Evolutionary conservation across 2,797 vertebrate species (phyloP).

Genomic region (Typhlichthys eigenmanni): DNA sequence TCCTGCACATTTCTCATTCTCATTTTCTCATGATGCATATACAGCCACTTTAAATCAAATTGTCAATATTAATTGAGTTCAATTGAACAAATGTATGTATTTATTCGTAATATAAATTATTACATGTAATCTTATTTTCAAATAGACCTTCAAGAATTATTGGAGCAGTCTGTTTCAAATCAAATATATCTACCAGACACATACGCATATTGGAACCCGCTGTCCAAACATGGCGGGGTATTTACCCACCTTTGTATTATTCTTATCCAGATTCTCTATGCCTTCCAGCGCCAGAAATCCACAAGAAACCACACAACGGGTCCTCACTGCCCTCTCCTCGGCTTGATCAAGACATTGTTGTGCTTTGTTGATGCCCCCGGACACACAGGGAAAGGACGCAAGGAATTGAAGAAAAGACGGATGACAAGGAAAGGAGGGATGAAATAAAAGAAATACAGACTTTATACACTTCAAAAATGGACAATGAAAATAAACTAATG

Average conservation of each 20-base stretch:
- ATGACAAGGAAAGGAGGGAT: conserved; percentile 7
- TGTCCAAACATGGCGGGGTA: conserved; percentile 68
- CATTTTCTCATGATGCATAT: background rate
- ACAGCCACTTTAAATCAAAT: too few species aligned
- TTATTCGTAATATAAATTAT: conserved; percentile 10
- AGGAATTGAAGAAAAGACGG: conserved; percentile 34
- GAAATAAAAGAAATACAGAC: conserved; percentile 45
- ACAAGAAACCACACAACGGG: conserved; percentile 91
- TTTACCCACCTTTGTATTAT: conserved; percentile 60
- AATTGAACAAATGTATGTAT: too few species aligned
- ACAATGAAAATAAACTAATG: conserved; percentile 79
- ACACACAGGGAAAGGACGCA: conserved; percentile 32
- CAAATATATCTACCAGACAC: conserved; percentile 42
- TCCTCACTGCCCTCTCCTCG: conserved; percentile 92
- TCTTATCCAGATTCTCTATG: conserved; percentile 69
- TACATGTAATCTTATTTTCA: conserved; percentile 22
- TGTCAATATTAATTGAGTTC: too few species aligned
- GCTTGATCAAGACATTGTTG: conserved; percentile 84
- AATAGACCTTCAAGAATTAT: conserved; percentile 1
- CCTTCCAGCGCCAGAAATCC: conserved; percentile 89
- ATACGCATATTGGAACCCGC: conserved; percentile 64
- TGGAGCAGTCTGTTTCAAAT: conserved; percentile 50
- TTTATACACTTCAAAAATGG: conserved; percentile 62
- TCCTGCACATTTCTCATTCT: conserved; percentile 28
- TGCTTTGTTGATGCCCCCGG: conserved; percentile 40